phyloP scores from a whole-genome alignment of 92 coral and sea anemone genomes.

The Parazoanthus atlanticus region DNA sequence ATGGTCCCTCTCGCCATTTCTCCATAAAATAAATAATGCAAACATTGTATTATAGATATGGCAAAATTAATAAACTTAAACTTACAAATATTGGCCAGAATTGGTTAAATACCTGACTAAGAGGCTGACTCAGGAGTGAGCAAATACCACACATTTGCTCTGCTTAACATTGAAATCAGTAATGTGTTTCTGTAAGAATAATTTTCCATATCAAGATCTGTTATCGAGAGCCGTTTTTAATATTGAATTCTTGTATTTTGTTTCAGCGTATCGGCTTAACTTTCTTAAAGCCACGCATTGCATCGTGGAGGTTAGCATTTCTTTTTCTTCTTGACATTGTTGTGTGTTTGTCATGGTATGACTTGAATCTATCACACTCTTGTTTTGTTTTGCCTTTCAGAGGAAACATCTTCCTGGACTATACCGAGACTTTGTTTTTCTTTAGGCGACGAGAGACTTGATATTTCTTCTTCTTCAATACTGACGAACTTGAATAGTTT shows the following conservation, averaged over 20 bases:
- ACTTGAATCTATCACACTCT: background rate
- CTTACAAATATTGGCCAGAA: too few species aligned
- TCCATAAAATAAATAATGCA: too few species aligned
- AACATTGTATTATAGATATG: too few species aligned
- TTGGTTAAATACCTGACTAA: too few species aligned
- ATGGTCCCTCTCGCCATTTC: too few species aligned
- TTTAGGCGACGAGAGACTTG: background rate
- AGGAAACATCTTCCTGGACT: background rate
- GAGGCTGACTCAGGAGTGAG: too few species aligned
- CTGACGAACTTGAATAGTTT: background rate
- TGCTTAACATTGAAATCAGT: too few species aligned
- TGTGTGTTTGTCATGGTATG: too few species aligned
- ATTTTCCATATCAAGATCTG: background rate
- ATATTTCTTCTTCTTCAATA: too few species aligned
- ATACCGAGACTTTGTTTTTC: background rate
- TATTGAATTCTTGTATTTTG: background rate
- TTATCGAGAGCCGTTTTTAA: background rate
- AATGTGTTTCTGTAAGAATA: too few species aligned
- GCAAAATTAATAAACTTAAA: too few species aligned
- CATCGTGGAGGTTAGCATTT: conserved; percentile 85
- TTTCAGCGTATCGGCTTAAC: conserved; percentile 94
- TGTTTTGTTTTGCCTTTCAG: background rate
- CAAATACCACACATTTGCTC: too few species aligned
- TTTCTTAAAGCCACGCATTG: conserved; percentile 89
- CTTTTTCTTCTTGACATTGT: background rate